phyloP scores from a whole-genome alignment of 2,113 vertebrate species.

The Podarcis cretensis region DNA sequence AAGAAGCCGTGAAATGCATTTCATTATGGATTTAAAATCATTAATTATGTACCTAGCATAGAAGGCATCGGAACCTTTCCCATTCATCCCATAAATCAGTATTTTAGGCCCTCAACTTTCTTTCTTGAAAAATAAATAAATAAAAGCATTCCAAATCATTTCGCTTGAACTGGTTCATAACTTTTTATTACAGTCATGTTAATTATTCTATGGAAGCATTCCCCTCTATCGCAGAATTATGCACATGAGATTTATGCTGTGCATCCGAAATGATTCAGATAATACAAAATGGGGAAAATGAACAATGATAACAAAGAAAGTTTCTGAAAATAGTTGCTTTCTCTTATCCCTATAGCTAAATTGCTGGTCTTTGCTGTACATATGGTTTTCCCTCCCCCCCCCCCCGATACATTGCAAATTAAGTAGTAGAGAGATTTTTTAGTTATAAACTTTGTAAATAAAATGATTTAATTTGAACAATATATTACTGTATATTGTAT shows the following conservation, averaged over 20 bases:
- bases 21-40: conserved; percentile 5
- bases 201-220: conserved; percentile 10
- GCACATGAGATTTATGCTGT: neutral
- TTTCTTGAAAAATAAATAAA: neutral
- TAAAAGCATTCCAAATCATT: neutral
- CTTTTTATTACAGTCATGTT: neutral
- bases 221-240: neutral
- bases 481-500: too few species aligned
- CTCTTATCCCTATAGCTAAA: too few species aligned
- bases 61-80: neutral
- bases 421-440: too few species aligned
- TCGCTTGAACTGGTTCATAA: neutral
- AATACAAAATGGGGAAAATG: neutral
- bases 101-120: neutral
- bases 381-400: too few species aligned
- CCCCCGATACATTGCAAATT: too few species aligned
- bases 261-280: neutral
- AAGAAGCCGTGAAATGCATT: neutral
- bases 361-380: too few species aligned
- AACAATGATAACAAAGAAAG: too few species aligned
- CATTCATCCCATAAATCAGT: conserved; percentile 11
- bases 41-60: conserved; percentile 11
- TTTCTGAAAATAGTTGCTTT: too few species aligned
- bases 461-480: too few species aligned
- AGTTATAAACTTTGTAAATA: too few species aligned